Conservation (phyloP, 2,888 invertebrate genomes). For the Amphimallon solstitiale region DNA sequence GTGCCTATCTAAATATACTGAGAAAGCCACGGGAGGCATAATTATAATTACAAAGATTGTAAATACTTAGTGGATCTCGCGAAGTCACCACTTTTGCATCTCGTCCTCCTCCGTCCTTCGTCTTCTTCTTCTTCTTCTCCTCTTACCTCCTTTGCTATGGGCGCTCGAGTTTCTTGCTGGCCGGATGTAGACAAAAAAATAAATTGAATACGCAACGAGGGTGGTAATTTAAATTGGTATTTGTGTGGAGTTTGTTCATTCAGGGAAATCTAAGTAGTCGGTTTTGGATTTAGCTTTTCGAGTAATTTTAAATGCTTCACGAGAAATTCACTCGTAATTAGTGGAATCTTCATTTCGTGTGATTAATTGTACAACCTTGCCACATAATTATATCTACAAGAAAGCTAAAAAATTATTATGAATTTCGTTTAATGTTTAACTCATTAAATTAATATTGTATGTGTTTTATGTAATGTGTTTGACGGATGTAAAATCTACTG, state of each 20-base stretch:
- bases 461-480: too few relatives aligned
- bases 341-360: not conserved
- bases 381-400: too few relatives aligned
- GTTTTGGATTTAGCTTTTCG: not conserved
- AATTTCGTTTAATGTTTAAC: too few relatives aligned
- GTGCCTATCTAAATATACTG: conserved; percentile 17
- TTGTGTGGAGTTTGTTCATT: conserved; percentile 5
- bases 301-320: not conserved
- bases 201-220: conserved; percentile 21
- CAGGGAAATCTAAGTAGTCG: not conserved
- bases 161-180: not conserved
- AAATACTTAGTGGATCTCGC: conserved; percentile 14
- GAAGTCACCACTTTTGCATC: conserved; percentile 8
- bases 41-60: conserved; percentile 35
- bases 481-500: too few relatives aligned
- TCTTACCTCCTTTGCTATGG: not conserved
- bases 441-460: too few relatives aligned
- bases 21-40: conserved; percentile 21
- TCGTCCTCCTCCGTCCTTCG: not conserved
- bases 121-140: not conserved
- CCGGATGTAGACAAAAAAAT: conserved; percentile 5
- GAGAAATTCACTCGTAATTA: not conserved
- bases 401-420: too few relatives aligned
- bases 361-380: too few relatives aligned
- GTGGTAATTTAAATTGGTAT: conserved; percentile 19